Conservation (phyloP, 2,113 vertebrate species). For the Ellobius talpinus region DNA sequence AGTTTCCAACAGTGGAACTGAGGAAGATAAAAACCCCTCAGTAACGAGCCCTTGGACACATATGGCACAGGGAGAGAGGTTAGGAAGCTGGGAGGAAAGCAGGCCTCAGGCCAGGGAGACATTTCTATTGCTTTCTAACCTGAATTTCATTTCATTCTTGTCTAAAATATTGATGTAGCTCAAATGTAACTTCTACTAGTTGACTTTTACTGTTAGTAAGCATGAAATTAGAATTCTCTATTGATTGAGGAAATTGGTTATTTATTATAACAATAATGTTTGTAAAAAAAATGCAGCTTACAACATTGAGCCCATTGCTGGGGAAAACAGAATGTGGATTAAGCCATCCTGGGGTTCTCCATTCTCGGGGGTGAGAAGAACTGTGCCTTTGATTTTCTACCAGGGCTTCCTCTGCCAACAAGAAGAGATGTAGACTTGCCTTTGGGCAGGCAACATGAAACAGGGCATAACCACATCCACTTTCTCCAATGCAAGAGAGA, state of each 20-base stretch:
- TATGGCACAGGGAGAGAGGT: background rate
- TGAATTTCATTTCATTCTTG: no score
- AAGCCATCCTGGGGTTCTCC: background rate
- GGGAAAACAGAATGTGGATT: no score
- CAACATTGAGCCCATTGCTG: background rate
- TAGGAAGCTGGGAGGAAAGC: no score
- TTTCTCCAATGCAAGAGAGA: background rate
- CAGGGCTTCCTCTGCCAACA: background rate
- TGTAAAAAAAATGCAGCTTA: background rate
- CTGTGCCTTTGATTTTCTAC: background rate
- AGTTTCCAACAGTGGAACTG: no score
- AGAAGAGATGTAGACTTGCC: background rate
- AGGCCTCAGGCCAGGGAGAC: accelerated
- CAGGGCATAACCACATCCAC: background rate
- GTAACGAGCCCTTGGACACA: accelerated
- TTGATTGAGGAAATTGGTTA: background rate
- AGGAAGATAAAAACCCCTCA: background rate
- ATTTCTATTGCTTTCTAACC: no score
- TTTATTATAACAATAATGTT: no score
- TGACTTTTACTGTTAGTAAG: background rate
- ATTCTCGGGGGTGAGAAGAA: background rate
- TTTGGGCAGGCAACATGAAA: background rate
- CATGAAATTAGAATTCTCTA: background rate
- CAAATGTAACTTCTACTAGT: background rate
- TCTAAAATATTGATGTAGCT: background rate